phyloP scores from a whole-genome alignment of 2,888 invertebrate genomes.

The Euproctis similis region DNA sequence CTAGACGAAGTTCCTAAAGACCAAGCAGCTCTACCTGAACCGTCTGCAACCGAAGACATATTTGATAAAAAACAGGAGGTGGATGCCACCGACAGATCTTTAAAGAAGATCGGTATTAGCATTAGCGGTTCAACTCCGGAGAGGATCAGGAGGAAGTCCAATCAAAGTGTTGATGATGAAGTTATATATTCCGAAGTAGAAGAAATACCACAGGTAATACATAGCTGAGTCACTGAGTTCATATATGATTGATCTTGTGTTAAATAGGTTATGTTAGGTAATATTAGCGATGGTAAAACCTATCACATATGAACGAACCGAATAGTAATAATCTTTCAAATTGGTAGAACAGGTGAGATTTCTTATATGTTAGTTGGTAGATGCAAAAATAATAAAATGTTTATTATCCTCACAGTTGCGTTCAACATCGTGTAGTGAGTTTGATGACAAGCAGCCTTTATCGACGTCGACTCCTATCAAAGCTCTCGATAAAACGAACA shows the following conservation, averaged over 20 bases:
- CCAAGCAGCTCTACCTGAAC: slow-evolving; percentile 49
- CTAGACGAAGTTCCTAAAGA: slow-evolving; percentile 49
- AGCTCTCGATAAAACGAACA: slow-evolving; percentile 20
- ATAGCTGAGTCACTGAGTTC: too few relatives aligned
- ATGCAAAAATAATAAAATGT: neutral
- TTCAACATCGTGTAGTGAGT: slow-evolving; percentile 30
- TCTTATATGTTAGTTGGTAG: neutral
- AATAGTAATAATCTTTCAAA: too few relatives aligned
- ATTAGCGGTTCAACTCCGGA: slow-evolving; percentile 15
- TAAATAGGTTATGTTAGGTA: too few relatives aligned
- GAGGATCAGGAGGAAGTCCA: slow-evolving; percentile 9
- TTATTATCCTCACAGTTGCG: slow-evolving; percentile 29
- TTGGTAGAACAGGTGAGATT: too few relatives aligned
- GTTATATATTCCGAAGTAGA: slow-evolving; percentile 61
- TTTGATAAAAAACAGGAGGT: slow-evolving; percentile 5
- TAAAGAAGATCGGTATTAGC: slow-evolving; percentile 11
- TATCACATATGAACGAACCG: too few relatives aligned
- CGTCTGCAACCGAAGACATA: slow-evolving; percentile 38
- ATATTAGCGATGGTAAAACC: too few relatives aligned
- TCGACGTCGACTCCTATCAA: slow-evolving; percentile 61
- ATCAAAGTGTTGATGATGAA: slow-evolving; percentile 31
- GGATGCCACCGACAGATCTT: slow-evolving; percentile 3
- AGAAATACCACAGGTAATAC: slow-evolving; percentile 52
- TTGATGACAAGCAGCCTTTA: slow-evolving; percentile 37
- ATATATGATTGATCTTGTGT: too few relatives aligned